These are phyloP conservation scores for Meda fulgida DNA, from an alignment of 2,797 vertebrate species.

Conservation along the genomic window DNA sequence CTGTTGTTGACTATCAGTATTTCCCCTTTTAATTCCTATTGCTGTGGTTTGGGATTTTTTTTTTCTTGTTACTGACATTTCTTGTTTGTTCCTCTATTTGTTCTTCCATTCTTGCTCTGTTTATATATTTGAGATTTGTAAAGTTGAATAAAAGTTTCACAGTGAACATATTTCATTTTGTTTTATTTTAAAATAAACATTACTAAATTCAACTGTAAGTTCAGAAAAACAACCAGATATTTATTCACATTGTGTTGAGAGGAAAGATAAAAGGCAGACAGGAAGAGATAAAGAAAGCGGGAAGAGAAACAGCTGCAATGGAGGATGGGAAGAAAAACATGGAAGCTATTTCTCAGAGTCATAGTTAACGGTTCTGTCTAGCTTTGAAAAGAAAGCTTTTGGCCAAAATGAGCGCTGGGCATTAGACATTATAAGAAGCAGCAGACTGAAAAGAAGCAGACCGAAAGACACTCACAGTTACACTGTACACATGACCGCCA, in stretches of 20 bases:
- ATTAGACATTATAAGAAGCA: constrained; percentile 47
- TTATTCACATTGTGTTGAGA: constrained; percentile 40
- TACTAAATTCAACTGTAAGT: constrained; percentile 46
- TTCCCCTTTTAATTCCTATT: constrained; percentile 1
- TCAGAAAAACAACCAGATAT: constrained; percentile 63
- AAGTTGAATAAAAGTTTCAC: constrained; percentile 68
- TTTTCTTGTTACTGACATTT: constrained; percentile 34
- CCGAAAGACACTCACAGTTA: constrained; percentile 41
- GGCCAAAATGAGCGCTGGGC: constrained; percentile 54
- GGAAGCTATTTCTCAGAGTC: constrained; percentile 8
- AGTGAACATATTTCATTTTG: constrained; percentile 54
- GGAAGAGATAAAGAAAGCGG: constrained; percentile 12
- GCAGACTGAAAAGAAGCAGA: neutral
- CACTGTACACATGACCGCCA: constrained; percentile 63
- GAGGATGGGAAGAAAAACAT: neutral
- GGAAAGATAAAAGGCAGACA: constrained; percentile 3
- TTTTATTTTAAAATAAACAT: constrained; percentile 48
- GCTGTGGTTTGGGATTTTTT: constrained; percentile 29
- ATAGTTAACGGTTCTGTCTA: constrained; percentile 8
- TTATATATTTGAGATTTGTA: constrained; percentile 65
- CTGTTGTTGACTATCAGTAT: neutral
- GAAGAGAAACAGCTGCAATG: constrained; percentile 21
- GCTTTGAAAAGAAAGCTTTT: constrained; percentile 44
- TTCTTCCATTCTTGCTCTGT: constrained; percentile 53
- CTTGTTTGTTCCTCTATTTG: constrained; percentile 10